phyloP scores from a whole-genome alignment of 2,797 vertebrate genomes.

The Thaleichthys pacificus region DNA sequence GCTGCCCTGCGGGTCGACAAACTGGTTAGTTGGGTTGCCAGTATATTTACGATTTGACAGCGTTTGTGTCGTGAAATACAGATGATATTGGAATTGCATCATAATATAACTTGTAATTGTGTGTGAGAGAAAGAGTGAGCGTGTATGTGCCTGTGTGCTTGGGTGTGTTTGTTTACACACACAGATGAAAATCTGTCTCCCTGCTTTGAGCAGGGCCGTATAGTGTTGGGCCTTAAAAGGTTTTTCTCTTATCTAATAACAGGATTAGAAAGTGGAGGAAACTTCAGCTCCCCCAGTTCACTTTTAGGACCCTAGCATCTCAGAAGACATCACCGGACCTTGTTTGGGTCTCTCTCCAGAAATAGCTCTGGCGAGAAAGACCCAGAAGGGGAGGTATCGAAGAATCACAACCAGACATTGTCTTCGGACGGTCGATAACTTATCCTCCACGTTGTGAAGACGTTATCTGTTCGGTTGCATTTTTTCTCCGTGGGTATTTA shows the following conservation, averaged over 20 bases:
- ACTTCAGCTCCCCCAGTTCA: neutral
- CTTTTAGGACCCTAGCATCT: neutral
- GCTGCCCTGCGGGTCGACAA: neutral
- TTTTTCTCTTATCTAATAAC: neutral
- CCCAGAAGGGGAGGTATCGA: neutral
- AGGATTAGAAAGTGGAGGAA: neutral
- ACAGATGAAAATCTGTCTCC: neutral
- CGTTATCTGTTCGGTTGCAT: neutral
- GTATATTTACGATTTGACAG: neutral
- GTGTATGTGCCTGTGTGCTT: conserved; percentile 4
- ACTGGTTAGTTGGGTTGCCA: conserved; percentile 1
- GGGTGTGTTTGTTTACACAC: neutral
- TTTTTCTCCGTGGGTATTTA: neutral
- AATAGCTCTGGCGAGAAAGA: neutral
- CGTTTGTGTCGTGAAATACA: neutral
- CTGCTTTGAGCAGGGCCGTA: neutral
- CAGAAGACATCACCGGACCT: neutral
- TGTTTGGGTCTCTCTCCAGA: conserved; percentile 6
- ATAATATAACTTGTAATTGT: neutral
- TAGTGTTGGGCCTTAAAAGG: neutral
- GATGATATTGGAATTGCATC: neutral
- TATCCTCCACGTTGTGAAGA: neutral
- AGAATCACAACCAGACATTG: neutral
- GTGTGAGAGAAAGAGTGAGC: no score
- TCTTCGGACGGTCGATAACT: neutral